These are phyloP conservation scores for Cataglyphis rosenhaueri DNA, from an alignment of 2,888 invertebrate species.

Conservation along the genomic window DNA sequence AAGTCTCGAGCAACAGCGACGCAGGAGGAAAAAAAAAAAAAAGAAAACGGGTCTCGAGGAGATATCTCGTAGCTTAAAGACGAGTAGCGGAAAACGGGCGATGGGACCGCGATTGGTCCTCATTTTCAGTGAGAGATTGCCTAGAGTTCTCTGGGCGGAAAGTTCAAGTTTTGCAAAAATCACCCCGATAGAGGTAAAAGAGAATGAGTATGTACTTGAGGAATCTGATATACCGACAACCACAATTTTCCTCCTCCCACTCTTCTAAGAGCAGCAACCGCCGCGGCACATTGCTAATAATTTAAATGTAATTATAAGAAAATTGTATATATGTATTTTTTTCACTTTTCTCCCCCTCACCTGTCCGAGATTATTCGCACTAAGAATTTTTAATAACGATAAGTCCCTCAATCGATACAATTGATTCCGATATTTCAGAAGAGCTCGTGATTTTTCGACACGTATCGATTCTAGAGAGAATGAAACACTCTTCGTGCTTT, in stretches of 20 bases:
- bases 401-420: conserved; percentile 5
- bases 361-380: conserved; percentile 25
- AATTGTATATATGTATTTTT: conserved; percentile 27
- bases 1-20: conserved; percentile 31
- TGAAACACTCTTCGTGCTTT: conserved; percentile 14
- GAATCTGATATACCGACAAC: conserved; percentile 41
- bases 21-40: neutral
- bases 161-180: conserved; percentile 44
- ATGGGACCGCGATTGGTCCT: conserved; percentile 41
- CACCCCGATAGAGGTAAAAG: conserved; percentile 32
- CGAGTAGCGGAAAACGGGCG: conserved; percentile 3
- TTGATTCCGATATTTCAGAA: conserved; percentile 33
- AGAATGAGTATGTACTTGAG: conserved; percentile 40
- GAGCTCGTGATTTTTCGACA: conserved; percentile 1
- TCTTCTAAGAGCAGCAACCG: neutral
- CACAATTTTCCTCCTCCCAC: neutral
- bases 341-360: neutral
- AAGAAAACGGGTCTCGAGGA: conserved; percentile 10
- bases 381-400: conserved; percentile 51
- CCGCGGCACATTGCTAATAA: conserved; percentile 12
- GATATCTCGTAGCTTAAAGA: conserved; percentile 20
- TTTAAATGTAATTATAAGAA: conserved; percentile 45
- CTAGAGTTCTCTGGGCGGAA: conserved; percentile 29
- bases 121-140: conserved; percentile 16
- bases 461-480: neutral